Percentiles rank a stretch among this genome's conserved stretches.
These are phyloP conservation scores for Leptinotarsa peninsularis DNA, from an alignment of 2,888 invertebrate genomes.

Conservation along the genomic window DNA sequence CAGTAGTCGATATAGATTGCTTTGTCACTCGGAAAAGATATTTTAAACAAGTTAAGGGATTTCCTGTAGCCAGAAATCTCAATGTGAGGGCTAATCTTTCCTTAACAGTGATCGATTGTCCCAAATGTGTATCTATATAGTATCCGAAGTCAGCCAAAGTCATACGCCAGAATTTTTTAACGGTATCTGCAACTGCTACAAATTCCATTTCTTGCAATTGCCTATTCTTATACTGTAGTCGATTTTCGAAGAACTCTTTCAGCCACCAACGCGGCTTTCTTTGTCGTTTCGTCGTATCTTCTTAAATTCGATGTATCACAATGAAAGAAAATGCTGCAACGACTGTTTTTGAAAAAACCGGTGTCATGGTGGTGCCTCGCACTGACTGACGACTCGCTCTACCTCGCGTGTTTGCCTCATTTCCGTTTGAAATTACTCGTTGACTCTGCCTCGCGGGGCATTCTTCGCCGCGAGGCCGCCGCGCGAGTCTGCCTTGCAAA, in stretches of 20 bases:
- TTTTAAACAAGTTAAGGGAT: slow-evolving; percentile 26
- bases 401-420: slow-evolving; percentile 12
- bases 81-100: slow-evolving; percentile 33
- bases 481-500: background rate
- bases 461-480: no score
- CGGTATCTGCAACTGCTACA: slow-evolving; percentile 33
- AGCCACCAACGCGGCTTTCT: slow-evolving; percentile 3
- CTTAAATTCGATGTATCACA: slow-evolving; percentile 9
- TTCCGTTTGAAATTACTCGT: no score
- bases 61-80: background rate
- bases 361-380: slow-evolving; percentile 3
- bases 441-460: no score
- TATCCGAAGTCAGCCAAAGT: slow-evolving; percentile 31
- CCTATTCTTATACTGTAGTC: slow-evolving; percentile 27
- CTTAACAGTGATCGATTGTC: slow-evolving; percentile 31
- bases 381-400: slow-evolving; percentile 19
- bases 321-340: background rate
- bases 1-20: slow-evolving; percentile 22
- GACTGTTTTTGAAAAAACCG: background rate
- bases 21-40: slow-evolving; percentile 24
- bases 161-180: slow-evolving; percentile 36
- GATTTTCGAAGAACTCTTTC: slow-evolving; percentile 13
- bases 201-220: slow-evolving; percentile 34
- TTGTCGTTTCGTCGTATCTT: background rate
- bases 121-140: slow-evolving; percentile 20